Conservation (phyloP, 1,140 invertebrate genomes). For the Proctacanthus coquilletti region DNA sequence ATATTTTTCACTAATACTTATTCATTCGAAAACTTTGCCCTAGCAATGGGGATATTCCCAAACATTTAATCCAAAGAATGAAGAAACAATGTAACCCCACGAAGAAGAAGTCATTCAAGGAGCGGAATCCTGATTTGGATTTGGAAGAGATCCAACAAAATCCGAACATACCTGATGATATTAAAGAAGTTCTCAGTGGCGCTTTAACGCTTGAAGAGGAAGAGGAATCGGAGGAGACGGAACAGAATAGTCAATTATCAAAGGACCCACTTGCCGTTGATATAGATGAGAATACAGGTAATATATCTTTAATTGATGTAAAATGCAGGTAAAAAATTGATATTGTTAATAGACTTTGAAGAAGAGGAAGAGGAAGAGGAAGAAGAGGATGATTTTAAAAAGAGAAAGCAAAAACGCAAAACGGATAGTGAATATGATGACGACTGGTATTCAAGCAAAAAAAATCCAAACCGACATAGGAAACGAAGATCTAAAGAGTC, state of each 20-base stretch:
- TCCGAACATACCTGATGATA: constrained; percentile 28
- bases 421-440: constrained; percentile 28
- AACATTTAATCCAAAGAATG: constrained; percentile 16
- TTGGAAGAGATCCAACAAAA: constrained; percentile 29
- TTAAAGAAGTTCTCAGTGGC: constrained; percentile 26
- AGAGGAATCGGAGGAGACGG: constrained; percentile 9
- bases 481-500: constrained; percentile 10
- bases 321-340: neutral
- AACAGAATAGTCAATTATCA: constrained; percentile 1
- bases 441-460: constrained; percentile 22
- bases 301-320: no score
- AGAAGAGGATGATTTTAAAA: constrained; percentile 22
- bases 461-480: constrained; percentile 15
- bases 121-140: constrained; percentile 29
- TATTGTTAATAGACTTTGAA: neutral
- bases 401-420: constrained; percentile 19
- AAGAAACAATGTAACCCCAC: constrained; percentile 29
- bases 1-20: neutral
- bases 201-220: constrained; percentile 17
- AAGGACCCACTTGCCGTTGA: neutral
- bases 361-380: constrained; percentile 17
- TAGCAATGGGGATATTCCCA: constrained; percentile 9
- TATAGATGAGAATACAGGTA: no score
- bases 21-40: constrained; percentile 1
- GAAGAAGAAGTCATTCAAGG: constrained; percentile 27